phyloP scores from a whole-genome alignment of 2,888 invertebrate species.

The Tillus elongatus region DNA sequence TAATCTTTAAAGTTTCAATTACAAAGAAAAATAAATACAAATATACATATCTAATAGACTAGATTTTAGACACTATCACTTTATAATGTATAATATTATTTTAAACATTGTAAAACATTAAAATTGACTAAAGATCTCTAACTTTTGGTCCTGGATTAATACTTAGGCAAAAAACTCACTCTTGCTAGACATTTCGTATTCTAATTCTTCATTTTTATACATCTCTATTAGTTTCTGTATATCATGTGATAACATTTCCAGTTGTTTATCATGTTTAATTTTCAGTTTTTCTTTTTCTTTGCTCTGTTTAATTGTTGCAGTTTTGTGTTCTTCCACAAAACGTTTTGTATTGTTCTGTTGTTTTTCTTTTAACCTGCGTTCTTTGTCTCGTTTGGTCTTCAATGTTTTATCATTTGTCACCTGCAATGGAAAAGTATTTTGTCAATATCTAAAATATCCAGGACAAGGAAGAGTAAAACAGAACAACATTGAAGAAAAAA shows the following conservation, averaged over 20 bases:
- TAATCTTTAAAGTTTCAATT: too few relatives aligned
- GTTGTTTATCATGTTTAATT: conserved; percentile 84
- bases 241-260: conserved; percentile 80
- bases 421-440: conserved; percentile 27
- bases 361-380: conserved; percentile 85
- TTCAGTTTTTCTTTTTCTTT: conserved; percentile 89
- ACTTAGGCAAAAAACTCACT: conserved; percentile 82
- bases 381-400: conserved; percentile 94
- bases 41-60: too few relatives aligned
- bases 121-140: too few relatives aligned
- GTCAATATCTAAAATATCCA: too few relatives aligned
- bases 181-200: conserved; percentile 81
- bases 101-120: too few relatives aligned
- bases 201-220: conserved; percentile 89
- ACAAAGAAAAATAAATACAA: too few relatives aligned
- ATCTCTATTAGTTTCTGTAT: conserved; percentile 85
- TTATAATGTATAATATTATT: too few relatives aligned
- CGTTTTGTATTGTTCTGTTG: conserved; percentile 97
- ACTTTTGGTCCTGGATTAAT: too few relatives aligned
- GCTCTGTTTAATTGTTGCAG: conserved; percentile 78
- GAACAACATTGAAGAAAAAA: too few relatives aligned
- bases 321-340: conserved; percentile 91
- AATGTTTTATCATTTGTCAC: conserved; percentile 86
- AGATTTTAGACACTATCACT: too few relatives aligned
- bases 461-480: too few relatives aligned